Conservation (phyloP, 2,888 invertebrate species). For the Troilus luridus region DNA sequence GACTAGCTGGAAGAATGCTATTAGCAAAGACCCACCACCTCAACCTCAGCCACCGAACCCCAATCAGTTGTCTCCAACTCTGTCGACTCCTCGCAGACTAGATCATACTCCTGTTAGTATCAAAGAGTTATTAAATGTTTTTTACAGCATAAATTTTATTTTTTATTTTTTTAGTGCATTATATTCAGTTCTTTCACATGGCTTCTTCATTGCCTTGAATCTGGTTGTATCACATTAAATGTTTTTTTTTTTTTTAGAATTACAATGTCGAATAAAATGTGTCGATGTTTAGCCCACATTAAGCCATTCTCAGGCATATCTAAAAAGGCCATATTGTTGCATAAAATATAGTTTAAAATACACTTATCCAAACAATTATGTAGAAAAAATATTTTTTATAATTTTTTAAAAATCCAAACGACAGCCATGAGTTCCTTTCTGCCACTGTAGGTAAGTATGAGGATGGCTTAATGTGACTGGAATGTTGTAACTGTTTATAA, state of each 20-base stretch:
- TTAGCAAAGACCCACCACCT: slow-evolving; percentile 68
- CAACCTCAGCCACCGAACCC: slow-evolving; percentile 55
- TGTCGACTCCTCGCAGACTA: slow-evolving; percentile 63
- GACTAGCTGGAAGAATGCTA: slow-evolving; percentile 92
- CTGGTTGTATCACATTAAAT: background rate
- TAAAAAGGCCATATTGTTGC: too few relatives aligned
- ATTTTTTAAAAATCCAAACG: too few relatives aligned
- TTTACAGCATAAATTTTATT: background rate
- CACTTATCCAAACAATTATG: too few relatives aligned
- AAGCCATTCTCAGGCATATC: too few relatives aligned
- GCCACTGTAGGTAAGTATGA: too few relatives aligned
- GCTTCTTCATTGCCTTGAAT: background rate
- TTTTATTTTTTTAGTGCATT: slow-evolving; percentile 1
- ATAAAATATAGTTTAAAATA: too few relatives aligned
- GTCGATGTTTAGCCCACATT: too few relatives aligned
- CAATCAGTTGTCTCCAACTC: slow-evolving; percentile 63
- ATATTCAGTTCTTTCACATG: background rate
- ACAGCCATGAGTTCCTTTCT: too few relatives aligned
- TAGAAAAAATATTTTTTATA: too few relatives aligned
- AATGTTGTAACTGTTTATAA: too few relatives aligned
- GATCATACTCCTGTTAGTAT: slow-evolving; percentile 64
- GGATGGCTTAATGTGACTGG: too few relatives aligned
- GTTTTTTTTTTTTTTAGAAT: background rate
- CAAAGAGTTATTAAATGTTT: slow-evolving; percentile 38
- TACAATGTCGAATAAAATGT: too few relatives aligned